phyloP scores from a whole-genome alignment of 1,140 invertebrate genomes.

The Teleopsis dalmanni region DNA sequence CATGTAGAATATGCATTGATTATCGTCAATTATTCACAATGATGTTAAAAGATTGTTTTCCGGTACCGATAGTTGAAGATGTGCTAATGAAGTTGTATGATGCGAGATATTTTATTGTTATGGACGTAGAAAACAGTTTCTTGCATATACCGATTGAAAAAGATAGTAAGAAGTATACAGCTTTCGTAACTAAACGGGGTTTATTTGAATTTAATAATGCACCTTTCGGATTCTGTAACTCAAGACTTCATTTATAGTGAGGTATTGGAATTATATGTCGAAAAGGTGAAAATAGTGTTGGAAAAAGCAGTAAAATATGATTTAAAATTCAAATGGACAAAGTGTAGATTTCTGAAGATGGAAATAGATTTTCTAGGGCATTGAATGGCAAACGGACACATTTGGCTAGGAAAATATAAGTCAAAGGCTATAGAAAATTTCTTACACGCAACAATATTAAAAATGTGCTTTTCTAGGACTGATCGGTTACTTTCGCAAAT shows the following conservation, averaged over 20 bases:
- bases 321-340: constrained; percentile 12
- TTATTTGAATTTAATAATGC: constrained; percentile 11
- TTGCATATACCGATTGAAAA: constrained; percentile 26
- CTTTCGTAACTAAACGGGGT: constrained; percentile 6
- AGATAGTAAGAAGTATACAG: constrained; percentile 19
- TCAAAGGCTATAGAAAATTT: too few relatives aligned
- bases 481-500: too few relatives aligned
- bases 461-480: too few relatives aligned
- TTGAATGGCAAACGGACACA: background rate
- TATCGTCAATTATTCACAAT: background rate
- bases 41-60: constrained; percentile 4
- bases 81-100: background rate
- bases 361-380: background rate
- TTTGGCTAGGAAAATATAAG: background rate
- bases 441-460: too few relatives aligned
- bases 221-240: constrained; percentile 6
- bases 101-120: background rate
- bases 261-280: constrained; percentile 13
- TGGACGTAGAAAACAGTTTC: constrained; percentile 28
- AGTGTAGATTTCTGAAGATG: background rate
- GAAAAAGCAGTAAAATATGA: constrained; percentile 4
- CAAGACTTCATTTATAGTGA: background rate
- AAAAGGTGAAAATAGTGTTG: constrained; percentile 9
- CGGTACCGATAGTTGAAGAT: background rate
- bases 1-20: background rate